Conservation (phyloP, 2,888 invertebrate species). For the Cephus nigrinus region DNA sequence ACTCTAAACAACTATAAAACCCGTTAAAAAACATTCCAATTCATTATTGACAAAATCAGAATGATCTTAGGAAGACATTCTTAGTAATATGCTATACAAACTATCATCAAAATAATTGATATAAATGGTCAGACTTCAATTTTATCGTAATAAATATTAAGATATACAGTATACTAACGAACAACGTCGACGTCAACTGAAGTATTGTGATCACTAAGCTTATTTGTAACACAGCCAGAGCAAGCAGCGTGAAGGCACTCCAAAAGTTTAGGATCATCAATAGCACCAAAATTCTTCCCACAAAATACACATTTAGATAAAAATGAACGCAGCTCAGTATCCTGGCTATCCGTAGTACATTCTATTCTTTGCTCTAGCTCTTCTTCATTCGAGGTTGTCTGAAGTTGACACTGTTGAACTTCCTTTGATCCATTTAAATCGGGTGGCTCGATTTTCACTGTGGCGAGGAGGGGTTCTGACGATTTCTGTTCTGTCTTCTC, state of each 20-base stretch:
- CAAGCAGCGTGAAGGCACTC: slow-evolving; percentile 92
- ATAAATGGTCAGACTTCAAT: background rate
- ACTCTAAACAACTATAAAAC: background rate
- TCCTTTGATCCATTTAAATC: slow-evolving; percentile 38
- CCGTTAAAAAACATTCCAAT: background rate
- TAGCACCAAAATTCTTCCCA: slow-evolving; percentile 66
- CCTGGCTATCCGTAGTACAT: slow-evolving; percentile 57
- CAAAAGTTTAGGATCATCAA: slow-evolving; percentile 81
- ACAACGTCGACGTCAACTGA: slow-evolving; percentile 63
- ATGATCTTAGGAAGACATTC: background rate
- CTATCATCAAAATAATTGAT: background rate
- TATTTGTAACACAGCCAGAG: slow-evolving; percentile 78
- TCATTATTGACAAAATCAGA: background rate
- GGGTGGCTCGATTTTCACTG: slow-evolving; percentile 55
- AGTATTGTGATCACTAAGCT: slow-evolving; percentile 69
- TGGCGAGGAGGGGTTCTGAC: slow-evolving; percentile 16
- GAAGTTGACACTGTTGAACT: slow-evolving; percentile 15
- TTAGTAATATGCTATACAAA: background rate
- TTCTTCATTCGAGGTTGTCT: slow-evolving; percentile 43
- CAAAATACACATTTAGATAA: slow-evolving; percentile 67
- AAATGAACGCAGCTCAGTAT: slow-evolving; percentile 48
- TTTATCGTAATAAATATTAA: background rate
- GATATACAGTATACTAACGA: slow-evolving; percentile 42
- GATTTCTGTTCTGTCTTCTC: slow-evolving; percentile 18
- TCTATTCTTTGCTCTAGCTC: slow-evolving; percentile 53